A percentile compares a stretch with the other conserved stretches of the same genome.
phyloP scores from a whole-genome alignment of 2,113 vertebrate species.

The Trogon surrucura region DNA sequence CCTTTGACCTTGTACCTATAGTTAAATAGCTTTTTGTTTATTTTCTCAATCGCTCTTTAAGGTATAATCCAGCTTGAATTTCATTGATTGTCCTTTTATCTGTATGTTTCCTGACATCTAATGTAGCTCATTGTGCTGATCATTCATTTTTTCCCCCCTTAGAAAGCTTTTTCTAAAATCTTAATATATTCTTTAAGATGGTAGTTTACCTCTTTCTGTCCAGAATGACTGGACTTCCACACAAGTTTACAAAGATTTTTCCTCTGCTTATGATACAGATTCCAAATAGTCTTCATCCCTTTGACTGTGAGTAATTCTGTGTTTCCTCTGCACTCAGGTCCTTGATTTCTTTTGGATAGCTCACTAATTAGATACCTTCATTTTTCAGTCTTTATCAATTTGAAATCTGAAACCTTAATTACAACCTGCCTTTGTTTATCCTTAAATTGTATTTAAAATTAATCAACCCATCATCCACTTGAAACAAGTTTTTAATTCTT shows the following conservation, averaged over 20 bases:
- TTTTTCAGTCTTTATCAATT: constrained; percentile 28
- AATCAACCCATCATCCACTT: not conserved
- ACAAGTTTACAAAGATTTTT: constrained; percentile 4
- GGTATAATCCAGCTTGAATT: not conserved
- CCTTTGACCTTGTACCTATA: not conserved
- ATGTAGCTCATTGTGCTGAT: not conserved
- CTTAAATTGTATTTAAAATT: constrained; percentile 2
- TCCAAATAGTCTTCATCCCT: not conserved
- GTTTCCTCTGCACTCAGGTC: constrained; percentile 9
- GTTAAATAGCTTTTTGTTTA: not conserved
- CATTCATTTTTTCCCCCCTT: not conserved
- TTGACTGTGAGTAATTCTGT: not conserved
- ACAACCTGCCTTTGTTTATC: constrained; percentile 27
- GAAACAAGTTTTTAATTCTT: constrained; percentile 27
- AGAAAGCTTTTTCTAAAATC: not conserved
- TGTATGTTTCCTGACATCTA: not conserved
- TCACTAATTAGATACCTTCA: constrained; percentile 18
- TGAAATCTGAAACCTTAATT: constrained; percentile 39
- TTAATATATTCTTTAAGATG: not conserved
- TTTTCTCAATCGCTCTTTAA: not conserved
- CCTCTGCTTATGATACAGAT: constrained; percentile 13
- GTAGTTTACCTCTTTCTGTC: not conserved
- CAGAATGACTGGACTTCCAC: not conserved
- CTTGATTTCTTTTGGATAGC: constrained; percentile 5
- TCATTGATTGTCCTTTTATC: not conserved